phyloP scores from a whole-genome alignment of 1,140 invertebrate genomes.

The Neoseiulus cucumeris region DNA sequence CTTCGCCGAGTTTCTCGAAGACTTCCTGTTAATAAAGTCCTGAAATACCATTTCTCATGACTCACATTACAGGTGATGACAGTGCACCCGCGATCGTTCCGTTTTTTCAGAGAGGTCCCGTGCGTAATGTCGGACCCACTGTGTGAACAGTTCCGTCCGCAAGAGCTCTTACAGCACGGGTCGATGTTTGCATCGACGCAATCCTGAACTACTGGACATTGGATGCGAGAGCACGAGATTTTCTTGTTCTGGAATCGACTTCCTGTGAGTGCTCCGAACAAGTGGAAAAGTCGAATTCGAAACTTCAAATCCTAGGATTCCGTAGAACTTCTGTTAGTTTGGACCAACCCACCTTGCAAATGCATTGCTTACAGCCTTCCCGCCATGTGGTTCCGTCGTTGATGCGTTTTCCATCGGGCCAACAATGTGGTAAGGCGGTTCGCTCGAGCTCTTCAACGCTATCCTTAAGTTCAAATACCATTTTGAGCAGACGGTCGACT shows the following conservation, averaged over 20 bases:
- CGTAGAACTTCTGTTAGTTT: not conserved
- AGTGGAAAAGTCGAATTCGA: not conserved
- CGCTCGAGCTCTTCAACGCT: too few species aligned
- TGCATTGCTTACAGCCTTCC: not conserved
- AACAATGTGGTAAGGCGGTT: too few species aligned
- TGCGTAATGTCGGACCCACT: not conserved
- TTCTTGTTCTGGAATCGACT: slow-evolving; percentile 1
- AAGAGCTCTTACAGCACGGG: not conserved
- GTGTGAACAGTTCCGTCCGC: not conserved
- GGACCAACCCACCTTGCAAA: not conserved
- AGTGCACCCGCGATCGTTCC: not conserved
- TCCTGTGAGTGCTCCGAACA: not conserved
- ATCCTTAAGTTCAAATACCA: too few species aligned
- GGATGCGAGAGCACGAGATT: not conserved
- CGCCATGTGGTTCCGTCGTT: not conserved
- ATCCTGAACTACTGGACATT: not conserved
- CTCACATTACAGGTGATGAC: slow-evolving; percentile 1
- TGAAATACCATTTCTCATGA: not conserved
- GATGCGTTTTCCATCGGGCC: not conserved
- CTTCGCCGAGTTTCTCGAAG: not conserved
- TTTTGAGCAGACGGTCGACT: too few species aligned
- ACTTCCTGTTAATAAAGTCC: not conserved
- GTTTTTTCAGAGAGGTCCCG: not conserved
- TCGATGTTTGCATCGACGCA: not conserved
- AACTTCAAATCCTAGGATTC: not conserved